Conservation (phyloP, 2,888 invertebrate species). For the Labia minor region DNA sequence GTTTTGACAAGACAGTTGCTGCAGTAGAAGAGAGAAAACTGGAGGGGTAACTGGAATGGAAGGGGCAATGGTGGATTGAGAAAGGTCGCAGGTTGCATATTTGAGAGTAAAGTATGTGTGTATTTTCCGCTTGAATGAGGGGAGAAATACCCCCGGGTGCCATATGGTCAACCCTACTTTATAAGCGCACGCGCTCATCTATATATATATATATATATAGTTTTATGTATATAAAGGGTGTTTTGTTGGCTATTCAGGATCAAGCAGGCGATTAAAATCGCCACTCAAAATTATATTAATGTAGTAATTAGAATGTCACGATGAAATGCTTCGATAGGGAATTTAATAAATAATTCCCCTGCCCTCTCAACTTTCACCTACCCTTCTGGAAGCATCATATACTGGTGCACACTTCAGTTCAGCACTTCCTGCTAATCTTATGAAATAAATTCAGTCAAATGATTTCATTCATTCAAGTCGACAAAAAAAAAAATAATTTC, state of each 20-base stretch:
- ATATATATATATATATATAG: neutral
- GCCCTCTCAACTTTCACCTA: neutral
- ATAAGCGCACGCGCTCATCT: neutral
- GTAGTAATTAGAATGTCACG: slow-evolving; percentile 13
- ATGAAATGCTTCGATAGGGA: slow-evolving; percentile 13
- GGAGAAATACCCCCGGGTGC: neutral
- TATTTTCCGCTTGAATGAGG: neutral
- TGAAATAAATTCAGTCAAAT: no score
- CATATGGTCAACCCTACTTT: neutral
- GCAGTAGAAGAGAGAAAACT: neutral
- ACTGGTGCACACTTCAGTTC: no score
- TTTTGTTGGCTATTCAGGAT: neutral
- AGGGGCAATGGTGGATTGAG: neutral
- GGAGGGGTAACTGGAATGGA: neutral
- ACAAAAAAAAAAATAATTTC: no score
- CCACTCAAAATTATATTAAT: slow-evolving; percentile 8
- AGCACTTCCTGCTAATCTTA: no score
- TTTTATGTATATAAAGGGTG: neutral
- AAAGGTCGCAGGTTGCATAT: slow-evolving; percentile 4
- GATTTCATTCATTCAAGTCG: no score
- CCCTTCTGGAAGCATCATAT: no score
- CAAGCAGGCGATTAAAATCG: neutral
- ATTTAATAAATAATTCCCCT: neutral
- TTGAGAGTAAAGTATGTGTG: neutral
- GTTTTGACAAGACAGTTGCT: slow-evolving; percentile 2